Evolutionary conservation across 2,113 vertebrate species (phyloP).

Genomic region (Tympanuchus pallidicinctus): DNA sequence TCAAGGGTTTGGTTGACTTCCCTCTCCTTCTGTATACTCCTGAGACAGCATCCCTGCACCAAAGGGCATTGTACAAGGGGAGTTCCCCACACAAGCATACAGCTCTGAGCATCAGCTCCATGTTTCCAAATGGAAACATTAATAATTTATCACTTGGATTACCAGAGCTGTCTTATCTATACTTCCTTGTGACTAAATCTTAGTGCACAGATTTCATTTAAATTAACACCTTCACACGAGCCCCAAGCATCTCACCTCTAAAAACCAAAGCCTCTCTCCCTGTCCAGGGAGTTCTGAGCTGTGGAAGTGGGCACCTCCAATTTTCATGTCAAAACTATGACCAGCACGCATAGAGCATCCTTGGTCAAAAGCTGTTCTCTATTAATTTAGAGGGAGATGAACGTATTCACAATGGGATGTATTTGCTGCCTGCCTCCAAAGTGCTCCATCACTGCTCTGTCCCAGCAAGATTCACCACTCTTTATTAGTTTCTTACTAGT

Average conservation of each 20-base stretch:
- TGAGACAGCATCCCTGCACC: background rate
- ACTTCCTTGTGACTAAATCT: background rate
- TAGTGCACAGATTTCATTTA: background rate
- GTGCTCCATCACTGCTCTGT: background rate
- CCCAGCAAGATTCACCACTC: background rate
- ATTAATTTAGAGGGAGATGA: background rate
- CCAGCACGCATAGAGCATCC: background rate
- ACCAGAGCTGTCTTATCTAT: background rate
- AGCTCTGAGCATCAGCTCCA: background rate
- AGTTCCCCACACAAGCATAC: background rate
- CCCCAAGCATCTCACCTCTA: background rate
- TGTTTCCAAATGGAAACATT: constrained; percentile 34
- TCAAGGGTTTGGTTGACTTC: background rate
- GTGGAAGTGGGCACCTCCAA: background rate
- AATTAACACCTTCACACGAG: background rate
- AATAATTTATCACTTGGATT: constrained; percentile 52
- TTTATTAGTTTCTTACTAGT: background rate
- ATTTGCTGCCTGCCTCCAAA: background rate
- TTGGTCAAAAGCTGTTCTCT: background rate
- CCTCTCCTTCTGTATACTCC: background rate
- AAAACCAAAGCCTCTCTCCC: background rate
- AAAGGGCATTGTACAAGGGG: background rate
- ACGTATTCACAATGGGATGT: background rate
- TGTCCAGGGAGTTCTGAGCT: background rate
- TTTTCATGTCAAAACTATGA: background rate